Conservation (phyloP, 2,888 invertebrate species). For the Galeopsomyia nigrocyanea region DNA sequence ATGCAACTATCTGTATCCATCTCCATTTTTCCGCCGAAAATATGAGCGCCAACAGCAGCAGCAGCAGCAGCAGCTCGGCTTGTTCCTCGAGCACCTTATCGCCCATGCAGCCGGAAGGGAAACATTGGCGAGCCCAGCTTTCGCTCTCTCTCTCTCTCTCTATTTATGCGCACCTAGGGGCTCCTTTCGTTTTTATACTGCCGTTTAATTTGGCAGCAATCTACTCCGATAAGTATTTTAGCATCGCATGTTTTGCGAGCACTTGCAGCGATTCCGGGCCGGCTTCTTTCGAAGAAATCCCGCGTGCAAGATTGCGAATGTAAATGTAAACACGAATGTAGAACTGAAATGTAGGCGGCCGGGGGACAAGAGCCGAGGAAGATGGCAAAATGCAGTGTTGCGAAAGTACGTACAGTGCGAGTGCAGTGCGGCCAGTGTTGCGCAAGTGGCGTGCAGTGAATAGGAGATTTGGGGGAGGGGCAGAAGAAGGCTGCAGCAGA, state of each 20-base stretch:
- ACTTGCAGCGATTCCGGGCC: too few relatives aligned
- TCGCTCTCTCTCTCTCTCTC: too few relatives aligned
- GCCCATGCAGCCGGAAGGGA: neutral
- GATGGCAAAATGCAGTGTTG: too few relatives aligned
- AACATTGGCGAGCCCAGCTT: neutral
- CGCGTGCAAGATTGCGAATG: conserved; percentile 14
- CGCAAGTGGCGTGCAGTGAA: too few relatives aligned
- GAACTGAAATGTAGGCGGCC: too few relatives aligned
- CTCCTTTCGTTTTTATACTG: conserved; percentile 13
- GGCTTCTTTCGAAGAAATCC: too few relatives aligned
- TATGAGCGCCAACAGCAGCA: neutral
- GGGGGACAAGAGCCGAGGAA: too few relatives aligned
- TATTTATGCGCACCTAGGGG: conserved; percentile 29
- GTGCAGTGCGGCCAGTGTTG: too few relatives aligned
- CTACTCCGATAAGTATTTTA: conserved; percentile 6
- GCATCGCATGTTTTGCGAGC: conserved; percentile 33
- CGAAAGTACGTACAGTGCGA: too few relatives aligned
- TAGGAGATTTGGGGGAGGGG: too few relatives aligned
- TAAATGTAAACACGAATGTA: conserved; percentile 20
- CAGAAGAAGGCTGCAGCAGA: too few relatives aligned
- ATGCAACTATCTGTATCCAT: neutral
- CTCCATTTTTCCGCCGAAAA: neutral
- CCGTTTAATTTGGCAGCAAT: conserved; percentile 23
- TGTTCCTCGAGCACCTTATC: conserved; percentile 4
- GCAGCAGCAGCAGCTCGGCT: neutral